Conservation (phyloP, 2,113 vertebrate species). For the Myotis brandtii region DNA sequence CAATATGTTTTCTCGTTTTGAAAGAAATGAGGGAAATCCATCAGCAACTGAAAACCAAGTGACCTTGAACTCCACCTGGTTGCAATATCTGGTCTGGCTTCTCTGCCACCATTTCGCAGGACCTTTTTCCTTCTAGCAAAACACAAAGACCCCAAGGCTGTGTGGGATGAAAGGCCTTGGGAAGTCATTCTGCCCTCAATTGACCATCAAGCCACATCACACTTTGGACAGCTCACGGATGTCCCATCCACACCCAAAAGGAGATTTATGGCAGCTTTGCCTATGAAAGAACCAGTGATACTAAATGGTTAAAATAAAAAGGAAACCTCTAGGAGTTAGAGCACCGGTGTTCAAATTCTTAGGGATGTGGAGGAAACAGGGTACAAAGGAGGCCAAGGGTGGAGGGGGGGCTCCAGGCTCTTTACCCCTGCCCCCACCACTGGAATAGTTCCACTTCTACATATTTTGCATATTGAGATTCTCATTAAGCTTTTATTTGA, state of each 20-base stretch:
- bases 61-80: conserved; percentile 53
- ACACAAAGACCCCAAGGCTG: background rate
- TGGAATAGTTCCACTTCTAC: background rate
- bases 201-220: background rate
- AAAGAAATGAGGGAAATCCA: conserved; percentile 53
- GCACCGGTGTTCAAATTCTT: background rate
- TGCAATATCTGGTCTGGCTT: background rate
- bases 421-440: fast-evolving
- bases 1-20: conserved; percentile 50
- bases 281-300: background rate
- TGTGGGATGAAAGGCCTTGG: background rate
- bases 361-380: too few species aligned
- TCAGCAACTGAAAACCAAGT: background rate
- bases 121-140: background rate
- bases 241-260: background rate
- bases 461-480: conserved; percentile 19
- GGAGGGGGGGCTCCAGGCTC: too few species aligned
- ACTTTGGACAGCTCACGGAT: background rate
- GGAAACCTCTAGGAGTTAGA: background rate
- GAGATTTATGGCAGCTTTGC: background rate
- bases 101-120: background rate
- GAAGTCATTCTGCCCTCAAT: background rate
- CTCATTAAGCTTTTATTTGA: conserved; percentile 54
- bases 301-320: background rate
- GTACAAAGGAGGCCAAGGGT: background rate